Percentiles rank a stretch among this genome's conserved stretches.
These are phyloP conservation scores for Conus betulinus DNA, from an alignment of 1,140 invertebrate species.

Conservation along the genomic window DNA sequence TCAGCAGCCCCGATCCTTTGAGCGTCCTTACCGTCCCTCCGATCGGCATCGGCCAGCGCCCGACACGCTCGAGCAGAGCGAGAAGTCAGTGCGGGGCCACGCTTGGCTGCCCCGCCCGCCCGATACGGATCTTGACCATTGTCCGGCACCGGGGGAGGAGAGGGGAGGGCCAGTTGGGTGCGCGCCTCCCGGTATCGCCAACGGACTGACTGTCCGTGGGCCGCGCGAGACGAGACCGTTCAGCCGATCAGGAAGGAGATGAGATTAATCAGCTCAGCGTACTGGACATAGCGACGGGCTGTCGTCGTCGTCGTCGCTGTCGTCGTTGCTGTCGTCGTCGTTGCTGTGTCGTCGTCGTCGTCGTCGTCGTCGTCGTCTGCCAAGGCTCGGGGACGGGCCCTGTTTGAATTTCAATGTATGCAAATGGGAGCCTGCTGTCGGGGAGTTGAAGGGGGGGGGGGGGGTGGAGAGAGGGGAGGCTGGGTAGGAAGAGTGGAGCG, in stretches of 20 bases:
- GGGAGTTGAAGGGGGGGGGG: no score
- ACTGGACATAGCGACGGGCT: background rate
- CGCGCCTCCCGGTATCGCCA: background rate
- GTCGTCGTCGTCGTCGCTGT: background rate
- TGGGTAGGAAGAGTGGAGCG: no score
- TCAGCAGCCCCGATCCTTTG: conserved; percentile 15
- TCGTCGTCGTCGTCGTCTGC: no score
- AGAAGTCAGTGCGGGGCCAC: background rate
- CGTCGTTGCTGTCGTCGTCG: no score
- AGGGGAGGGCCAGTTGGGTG: background rate
- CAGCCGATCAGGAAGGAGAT: background rate
- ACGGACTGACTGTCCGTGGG: no score
- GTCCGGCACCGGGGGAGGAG: background rate
- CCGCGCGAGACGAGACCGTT: no score
- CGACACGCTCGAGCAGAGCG: background rate
- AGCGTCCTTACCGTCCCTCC: background rate
- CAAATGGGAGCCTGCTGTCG: background rate
- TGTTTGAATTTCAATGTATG: background rate
- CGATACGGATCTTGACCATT: background rate
- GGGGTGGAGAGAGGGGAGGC: no score
- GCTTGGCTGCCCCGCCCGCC: background rate
- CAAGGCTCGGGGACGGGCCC: no score
- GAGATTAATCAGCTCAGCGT: background rate
- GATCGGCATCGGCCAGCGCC: background rate
- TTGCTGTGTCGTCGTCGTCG: no score